phyloP scores from a whole-genome alignment of 1,140 invertebrate species.

The Drosophila lini region DNA sequence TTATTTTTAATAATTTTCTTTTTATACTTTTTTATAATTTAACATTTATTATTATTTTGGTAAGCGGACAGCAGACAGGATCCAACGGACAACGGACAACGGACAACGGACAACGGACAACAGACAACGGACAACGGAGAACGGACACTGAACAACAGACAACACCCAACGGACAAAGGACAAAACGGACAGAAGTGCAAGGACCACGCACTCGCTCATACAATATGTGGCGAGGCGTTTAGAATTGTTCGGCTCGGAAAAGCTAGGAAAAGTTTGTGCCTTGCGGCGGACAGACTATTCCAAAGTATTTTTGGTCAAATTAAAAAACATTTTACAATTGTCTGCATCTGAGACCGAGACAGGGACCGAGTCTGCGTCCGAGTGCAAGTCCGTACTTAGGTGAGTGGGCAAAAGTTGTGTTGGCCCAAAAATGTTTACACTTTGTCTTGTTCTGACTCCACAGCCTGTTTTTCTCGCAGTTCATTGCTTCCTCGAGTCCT shows the following conservation, averaged over 20 bases:
- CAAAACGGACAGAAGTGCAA: slow-evolving; percentile 7
- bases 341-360: slow-evolving; percentile 15
- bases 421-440: slow-evolving; percentile 69
- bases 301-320: slow-evolving; percentile 76
- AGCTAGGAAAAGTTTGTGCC: slow-evolving; percentile 38
- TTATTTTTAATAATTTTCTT: no score
- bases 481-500: slow-evolving; percentile 42
- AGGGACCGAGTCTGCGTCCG: neutral
- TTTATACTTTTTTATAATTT: no score
- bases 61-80: no score
- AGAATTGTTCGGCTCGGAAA: slow-evolving; percentile 46
- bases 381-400: slow-evolving; percentile 18
- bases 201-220: slow-evolving; percentile 30
- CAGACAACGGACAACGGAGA: neutral
- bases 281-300: slow-evolving; percentile 52
- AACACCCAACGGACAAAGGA: slow-evolving; percentile 3
- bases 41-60: no score
- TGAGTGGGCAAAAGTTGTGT: slow-evolving; percentile 61
- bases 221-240: slow-evolving; percentile 32
- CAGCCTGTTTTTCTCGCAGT: slow-evolving; percentile 28
- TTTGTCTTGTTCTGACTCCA: slow-evolving; percentile 30
- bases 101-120: neutral
- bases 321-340: slow-evolving; percentile 80
- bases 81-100: no score
- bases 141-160: neutral